Conservation (phyloP, 2,797 vertebrate species). For the Phataginus tricuspis region DNA sequence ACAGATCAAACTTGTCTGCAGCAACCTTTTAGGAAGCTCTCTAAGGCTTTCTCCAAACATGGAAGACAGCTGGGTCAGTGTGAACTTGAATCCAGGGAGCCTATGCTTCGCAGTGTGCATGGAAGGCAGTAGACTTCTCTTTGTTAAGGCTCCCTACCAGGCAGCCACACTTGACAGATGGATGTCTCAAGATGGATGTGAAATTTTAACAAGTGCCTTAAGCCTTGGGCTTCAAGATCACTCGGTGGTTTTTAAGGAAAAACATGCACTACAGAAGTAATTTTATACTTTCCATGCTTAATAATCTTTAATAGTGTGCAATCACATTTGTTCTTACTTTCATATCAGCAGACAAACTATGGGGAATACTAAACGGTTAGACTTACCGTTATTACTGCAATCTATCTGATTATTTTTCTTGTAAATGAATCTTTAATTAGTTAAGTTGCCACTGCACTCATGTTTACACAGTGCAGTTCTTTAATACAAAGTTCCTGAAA, state of each 20-base stretch:
- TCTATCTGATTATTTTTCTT: slow-evolving; percentile 63
- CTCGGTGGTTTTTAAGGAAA: slow-evolving; percentile 61
- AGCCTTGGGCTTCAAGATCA: slow-evolving; percentile 52
- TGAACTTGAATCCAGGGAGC: neutral
- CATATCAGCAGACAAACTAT: slow-evolving; percentile 54
- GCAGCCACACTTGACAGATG: slow-evolving; percentile 52
- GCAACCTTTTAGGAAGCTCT: neutral
- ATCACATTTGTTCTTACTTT: slow-evolving; percentile 70
- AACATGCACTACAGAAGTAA: slow-evolving; percentile 25
- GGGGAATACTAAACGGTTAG: slow-evolving; percentile 59
- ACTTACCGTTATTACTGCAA: slow-evolving; percentile 62
- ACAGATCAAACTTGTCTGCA: neutral
- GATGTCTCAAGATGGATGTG: slow-evolving; percentile 35
- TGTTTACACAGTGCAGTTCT: neutral
- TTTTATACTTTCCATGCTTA: slow-evolving; percentile 72
- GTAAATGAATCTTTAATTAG: slow-evolving; percentile 71
- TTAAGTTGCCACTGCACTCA: slow-evolving; percentile 28
- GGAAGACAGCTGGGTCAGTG: neutral
- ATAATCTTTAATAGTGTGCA: slow-evolving; percentile 70
- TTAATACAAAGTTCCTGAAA: slow-evolving; percentile 22
- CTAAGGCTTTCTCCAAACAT: neutral
- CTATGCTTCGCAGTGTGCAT: neutral
- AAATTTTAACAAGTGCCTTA: slow-evolving; percentile 55
- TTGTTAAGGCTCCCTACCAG: neutral
- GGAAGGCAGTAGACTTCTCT: neutral